Base-by-base conservation (phyloP, 1,140 invertebrate genomes). In the Hesperophylax magnus region DNA sequence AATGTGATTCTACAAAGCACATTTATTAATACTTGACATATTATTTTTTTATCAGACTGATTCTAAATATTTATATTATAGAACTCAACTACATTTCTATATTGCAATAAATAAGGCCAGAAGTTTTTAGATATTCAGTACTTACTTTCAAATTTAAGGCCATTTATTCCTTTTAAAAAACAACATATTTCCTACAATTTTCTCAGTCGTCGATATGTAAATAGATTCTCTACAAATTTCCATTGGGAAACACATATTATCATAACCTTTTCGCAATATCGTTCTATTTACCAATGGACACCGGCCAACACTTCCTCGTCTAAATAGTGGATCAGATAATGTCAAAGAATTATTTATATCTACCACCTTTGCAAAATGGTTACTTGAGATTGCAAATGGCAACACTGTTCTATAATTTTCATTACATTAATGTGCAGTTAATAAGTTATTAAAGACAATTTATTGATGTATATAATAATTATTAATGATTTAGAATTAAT, bases 1-100 rank as follows among this genome's bases (percentile, higher is more conserved):
- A 65, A 27, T 22, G 58, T 61, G 58, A 20, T 61, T 61, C 39
- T 71, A 22, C 67, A 71, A n/a, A 22, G n/a, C 47, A 47, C 34
- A 54, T 72, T 54, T 54, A 72, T n/a, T 72, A 72, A 72, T 72
- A 72, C 69, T 72, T 69, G 27, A 31, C 27, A 15, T n/a, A 67
- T 67, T 54, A 24, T 56, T 24, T 22, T 72, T 72, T 53, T 52
- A 53, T 72, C 69, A 72, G 69, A 72, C 69, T n/a, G 47, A 53
- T 47, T 69, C 65, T 34, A 69, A 39, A 69, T 69, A 34, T 39
- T n/a, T 39, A 61, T 67, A 67, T 67, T 67, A 31, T 67, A 67
- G 7, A 61, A 61, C 3, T 61, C 58, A 8, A 61, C 58, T 61
- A 61, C 18, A 22, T 61, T 67, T 27, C 24, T 27, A 67, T 34